Base-by-base conservation (phyloP, 2,888 invertebrate species). In the Xestia ashworthii region DNA sequence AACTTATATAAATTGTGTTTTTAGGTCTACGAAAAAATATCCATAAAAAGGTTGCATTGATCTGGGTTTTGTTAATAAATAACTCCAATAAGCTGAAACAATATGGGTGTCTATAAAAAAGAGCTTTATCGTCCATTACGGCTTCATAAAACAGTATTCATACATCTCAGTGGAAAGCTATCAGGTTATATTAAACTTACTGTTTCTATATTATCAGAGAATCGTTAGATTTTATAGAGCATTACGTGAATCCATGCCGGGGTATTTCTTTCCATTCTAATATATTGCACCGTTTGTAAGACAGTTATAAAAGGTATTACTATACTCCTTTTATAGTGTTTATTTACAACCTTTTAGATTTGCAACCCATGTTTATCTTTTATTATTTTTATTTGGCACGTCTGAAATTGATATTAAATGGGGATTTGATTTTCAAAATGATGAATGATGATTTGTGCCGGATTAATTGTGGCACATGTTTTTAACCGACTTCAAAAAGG, bases 111-210 rank as follows among this genome's bases (percentile, higher is more conserved):
- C 78, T n/a, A 83, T 81, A 81, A 81, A 81, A 81, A 76, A 16
- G 60, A 48, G 66, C 83, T 71, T 83, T 78, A 83, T 32, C 32
- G 60, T 73, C 72, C 60, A 66, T 81, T 84, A 60, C 53, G 80
- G 67, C 62, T 85, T 84, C 60, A 66, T 82, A 81, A 84, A 82
- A 74, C 69, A 75, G 75, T 81, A 75, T 84, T 82, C 81, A 72
- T 68, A 75, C 60, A 72, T 68, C 67, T 75, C 62, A 71, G 69
- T 74, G 68, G 48, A 75, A 80, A 79, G 76, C 81, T 78, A 83
- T 83, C 69, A 71, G 78, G 76, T 85, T 83, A 86, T 87, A 85
- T 86, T 81, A 87, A 87, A 85, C 81, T 79, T 76, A 81, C 88
- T 86, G 83, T 83, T 82, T 78, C 80, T 71, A 73, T 77, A 76